Evolutionary conservation across 1,140 invertebrate species (phyloP), one percentile per base, ranked within the genome.

Genomic region (Limonius californicus): DNA sequence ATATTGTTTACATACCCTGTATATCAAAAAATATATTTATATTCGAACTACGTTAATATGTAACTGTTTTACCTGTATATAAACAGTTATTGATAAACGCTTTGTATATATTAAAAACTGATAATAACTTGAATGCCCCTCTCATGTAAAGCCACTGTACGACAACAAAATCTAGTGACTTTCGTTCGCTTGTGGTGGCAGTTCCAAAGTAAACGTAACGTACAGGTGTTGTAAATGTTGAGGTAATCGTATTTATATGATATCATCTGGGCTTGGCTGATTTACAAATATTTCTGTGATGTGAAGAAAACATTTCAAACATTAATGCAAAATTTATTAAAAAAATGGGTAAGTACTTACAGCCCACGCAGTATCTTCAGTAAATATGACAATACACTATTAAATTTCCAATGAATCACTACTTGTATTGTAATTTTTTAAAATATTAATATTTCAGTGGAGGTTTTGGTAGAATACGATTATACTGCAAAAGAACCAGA

Each of bases 401-500:
- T 27, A 14, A 43, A 35, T 42, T 57, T 57, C 6, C 16, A 9
- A 57, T 21, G 23, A 27, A 27, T 27, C 23, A 27, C 23, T 27
- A 9, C 23, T 27, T 27, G 3, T 27, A 27, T 27, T 27, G 3
- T 27, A 27, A 27, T 3, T 9, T 27, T 3, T 27, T 27, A 27
- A 15, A 42, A 43, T 57, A 14, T 42, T 43, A 56, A 60, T 21
- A 53, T 79, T 78, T 47, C 76, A 87, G 86, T 89, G 76, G 87
- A 90, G 71, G 90, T 89, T 71, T 78, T 90, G 70, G 91, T 90
- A 23, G 89, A 92, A 74, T 90, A 87, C 76, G 86, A 90, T 70
- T 94, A 94, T 72, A 82, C 82, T 65, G 89, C 90, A 45, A 85
- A 90, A 70, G 88, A 92, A 76, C 77, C 84, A 1, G 90, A 93